A percentile compares a stretch with the other conserved stretches of the same genome.
Conservation (phyloP, 2,797 vertebrate species). For the Hylomyscus alleni region DNA sequence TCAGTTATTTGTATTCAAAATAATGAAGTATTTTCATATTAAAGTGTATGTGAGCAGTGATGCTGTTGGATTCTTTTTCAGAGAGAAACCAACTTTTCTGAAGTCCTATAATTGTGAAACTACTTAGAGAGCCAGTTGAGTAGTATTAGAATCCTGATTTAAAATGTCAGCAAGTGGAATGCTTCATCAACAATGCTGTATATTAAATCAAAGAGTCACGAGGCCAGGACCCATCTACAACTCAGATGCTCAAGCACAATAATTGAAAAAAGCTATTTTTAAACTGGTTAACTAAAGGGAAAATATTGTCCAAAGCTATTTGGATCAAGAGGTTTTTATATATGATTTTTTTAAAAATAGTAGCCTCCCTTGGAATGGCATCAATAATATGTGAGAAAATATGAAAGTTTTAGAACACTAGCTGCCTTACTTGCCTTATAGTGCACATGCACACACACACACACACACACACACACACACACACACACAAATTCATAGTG, state of each 20-base stretch:
- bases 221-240: conserved; percentile 33
- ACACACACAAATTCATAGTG: neutral
- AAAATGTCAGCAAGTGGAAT: conserved; percentile 56
- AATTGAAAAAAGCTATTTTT: conserved; percentile 47
- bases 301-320: conserved; percentile 58
- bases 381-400: conserved; percentile 49
- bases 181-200: conserved; percentile 13
- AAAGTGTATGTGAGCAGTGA: conserved; percentile 80
- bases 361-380: conserved; percentile 30
- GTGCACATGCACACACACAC: neutral
- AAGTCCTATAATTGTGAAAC: conserved; percentile 61
- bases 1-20: conserved; percentile 91
- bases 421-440: conserved; percentile 39
- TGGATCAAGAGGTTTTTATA: conserved; percentile 51
- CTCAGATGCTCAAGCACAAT: conserved; percentile 34
- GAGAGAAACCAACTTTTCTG: conserved; percentile 72
- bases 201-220: conserved; percentile 51
- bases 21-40: conserved; percentile 89
- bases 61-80: conserved; percentile 37
- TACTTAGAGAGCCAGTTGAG: conserved; percentile 22
- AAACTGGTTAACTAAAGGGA: conserved; percentile 64
- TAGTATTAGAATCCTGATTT: conserved; percentile 45
- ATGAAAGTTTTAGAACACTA: conserved; percentile 42
- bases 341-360: conserved; percentile 52
- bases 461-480: neutral